A percentile compares a stretch with the other conserved stretches of the same genome.
phyloP scores from a whole-genome alignment of 2,797 vertebrate genomes.

The Karalla daura region DNA sequence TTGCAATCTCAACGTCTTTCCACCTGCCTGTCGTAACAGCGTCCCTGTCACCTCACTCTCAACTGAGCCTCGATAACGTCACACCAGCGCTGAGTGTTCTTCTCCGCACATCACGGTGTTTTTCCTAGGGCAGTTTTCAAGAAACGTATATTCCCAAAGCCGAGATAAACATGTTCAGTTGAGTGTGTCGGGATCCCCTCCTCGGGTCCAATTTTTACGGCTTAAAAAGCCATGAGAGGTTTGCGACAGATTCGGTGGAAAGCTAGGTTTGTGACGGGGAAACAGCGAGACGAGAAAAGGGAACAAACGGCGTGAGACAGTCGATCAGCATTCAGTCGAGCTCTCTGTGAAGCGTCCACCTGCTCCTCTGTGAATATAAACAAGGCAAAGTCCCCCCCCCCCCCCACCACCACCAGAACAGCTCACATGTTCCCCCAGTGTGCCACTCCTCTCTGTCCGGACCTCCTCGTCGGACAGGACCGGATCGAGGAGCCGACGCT shows the following conservation, averaged over 20 bases:
- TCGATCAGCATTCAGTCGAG: neutral
- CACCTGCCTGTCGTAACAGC: conserved; percentile 4
- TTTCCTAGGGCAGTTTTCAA: too few relatives aligned
- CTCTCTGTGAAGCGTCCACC: neutral
- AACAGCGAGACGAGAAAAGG: too few relatives aligned
- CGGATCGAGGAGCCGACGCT: neutral
- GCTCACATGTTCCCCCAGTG: neutral
- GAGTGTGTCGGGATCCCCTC: too few relatives aligned
- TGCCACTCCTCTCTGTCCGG: neutral
- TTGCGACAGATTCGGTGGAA: too few relatives aligned
- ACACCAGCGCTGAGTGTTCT: neutral
- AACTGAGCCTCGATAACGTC: neutral
- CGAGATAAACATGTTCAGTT: too few relatives aligned
- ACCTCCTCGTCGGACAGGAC: neutral
- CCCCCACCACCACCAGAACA: neutral
- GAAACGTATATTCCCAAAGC: too few relatives aligned
- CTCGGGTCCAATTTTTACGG: too few relatives aligned
- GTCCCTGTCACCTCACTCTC: neutral
- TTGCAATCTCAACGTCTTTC: conserved; percentile 22
- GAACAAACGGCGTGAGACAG: neutral
- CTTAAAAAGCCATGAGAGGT: too few relatives aligned
- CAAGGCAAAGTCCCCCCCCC: neutral
- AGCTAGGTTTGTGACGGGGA: neutral
- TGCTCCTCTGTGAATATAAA: neutral
- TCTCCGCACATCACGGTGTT: conserved; percentile 13